phyloP scores from a whole-genome alignment of 2,797 vertebrate species.

The Onychomys leucogaster region DNA sequence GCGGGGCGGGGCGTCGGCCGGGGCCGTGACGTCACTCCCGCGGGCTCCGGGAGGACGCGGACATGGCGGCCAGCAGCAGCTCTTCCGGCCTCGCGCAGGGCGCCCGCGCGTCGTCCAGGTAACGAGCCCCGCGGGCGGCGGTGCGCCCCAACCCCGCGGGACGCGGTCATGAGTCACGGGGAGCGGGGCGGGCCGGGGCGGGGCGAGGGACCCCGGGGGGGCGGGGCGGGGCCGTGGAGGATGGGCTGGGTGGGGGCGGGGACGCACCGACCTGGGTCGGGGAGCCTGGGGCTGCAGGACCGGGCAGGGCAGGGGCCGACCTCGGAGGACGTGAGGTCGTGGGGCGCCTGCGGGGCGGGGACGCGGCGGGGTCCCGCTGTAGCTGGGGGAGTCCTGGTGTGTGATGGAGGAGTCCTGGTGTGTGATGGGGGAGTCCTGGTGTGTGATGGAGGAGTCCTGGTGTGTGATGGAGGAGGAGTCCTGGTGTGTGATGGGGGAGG shows the following conservation, averaged over 20 bases:
- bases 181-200: background rate
- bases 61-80: conserved; percentile 93
- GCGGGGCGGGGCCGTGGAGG: background rate
- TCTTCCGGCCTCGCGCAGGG: conserved; percentile 89
- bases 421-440: too few relatives aligned
- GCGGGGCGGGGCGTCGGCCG: background rate
- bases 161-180: background rate
- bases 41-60: conserved; percentile 85
- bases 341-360: background rate
- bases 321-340: background rate
- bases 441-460: too few relatives aligned
- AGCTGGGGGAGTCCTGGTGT: too few relatives aligned
- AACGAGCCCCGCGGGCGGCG: conserved; percentile 62
- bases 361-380: background rate
- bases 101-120: conserved; percentile 91
- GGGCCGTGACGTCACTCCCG: background rate
- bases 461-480: too few relatives aligned
- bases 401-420: too few relatives aligned
- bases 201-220: background rate
- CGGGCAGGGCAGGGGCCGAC: background rate
- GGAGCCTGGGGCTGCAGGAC: background rate
- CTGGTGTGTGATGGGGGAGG: too few relatives aligned
- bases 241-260: background rate
- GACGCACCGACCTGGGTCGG: background rate
- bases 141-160: background rate